Percentiles rank a stretch among this genome's conserved stretches.
These are phyloP conservation scores for Synergus gifuensis DNA, from an alignment of 2,888 invertebrate genomes.

Conservation along the genomic window DNA sequence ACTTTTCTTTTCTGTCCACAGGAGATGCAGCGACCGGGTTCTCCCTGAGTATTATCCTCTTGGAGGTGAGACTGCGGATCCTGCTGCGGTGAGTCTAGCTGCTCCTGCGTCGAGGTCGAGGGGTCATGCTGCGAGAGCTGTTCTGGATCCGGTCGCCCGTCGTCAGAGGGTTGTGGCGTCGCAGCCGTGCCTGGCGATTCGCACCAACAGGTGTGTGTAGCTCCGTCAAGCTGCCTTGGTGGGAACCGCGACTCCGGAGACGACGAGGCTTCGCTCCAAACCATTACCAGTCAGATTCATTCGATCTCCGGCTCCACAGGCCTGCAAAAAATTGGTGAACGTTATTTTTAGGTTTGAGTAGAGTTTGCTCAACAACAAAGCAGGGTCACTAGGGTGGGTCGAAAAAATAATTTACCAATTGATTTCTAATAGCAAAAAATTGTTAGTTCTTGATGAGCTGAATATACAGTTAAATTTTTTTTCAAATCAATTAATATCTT, in stretches of 20 bases:
- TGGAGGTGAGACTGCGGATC: constrained; percentile 52
- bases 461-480: no score
- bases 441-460: no score
- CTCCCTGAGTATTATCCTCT: constrained; percentile 51
- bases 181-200: constrained; percentile 76
- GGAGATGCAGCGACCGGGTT: constrained; percentile 63
- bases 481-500: no score
- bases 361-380: no score
- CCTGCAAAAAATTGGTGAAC: constrained; percentile 58
- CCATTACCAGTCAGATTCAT: constrained; percentile 72
- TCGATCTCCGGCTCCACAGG: constrained; percentile 73
- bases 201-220: constrained; percentile 77
- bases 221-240: constrained; percentile 78
- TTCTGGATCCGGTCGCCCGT: constrained; percentile 68
- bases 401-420: no score
- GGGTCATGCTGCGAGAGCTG: constrained; percentile 76
- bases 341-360: background rate
- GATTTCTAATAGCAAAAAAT: no score
- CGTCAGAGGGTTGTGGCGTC: constrained; percentile 77
- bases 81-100: constrained; percentile 42
- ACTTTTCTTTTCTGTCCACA: constrained; percentile 69
- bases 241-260: constrained; percentile 78
- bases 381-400: no score
- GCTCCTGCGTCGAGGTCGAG: constrained; percentile 69
- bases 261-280: constrained; percentile 76